Conservation (phyloP, 2,888 invertebrate genomes). For the Ochropleura leucogaster region DNA sequence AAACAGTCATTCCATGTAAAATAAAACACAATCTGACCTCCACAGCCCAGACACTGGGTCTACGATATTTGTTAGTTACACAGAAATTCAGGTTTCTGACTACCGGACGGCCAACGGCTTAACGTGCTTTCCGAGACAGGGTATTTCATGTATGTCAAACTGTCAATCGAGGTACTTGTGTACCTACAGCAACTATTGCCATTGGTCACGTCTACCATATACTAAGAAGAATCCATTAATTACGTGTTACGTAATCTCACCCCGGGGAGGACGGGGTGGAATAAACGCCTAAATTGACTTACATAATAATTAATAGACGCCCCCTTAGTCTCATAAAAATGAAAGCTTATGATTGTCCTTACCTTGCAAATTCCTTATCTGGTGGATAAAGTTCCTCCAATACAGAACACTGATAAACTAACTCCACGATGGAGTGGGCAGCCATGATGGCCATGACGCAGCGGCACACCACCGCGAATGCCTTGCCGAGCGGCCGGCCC, state of each 20-base stretch:
- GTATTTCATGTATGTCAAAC: neutral
- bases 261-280: too few relatives aligned
- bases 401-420: constrained; percentile 96
- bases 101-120: neutral
- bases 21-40: neutral
- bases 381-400: constrained; percentile 93
- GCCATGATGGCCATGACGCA: constrained; percentile 94
- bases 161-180: neutral
- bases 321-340: neutral
- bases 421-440: constrained; percentile 93
- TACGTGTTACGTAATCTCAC: too few relatives aligned
- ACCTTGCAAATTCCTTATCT: constrained; percentile 94
- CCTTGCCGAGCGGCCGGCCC: constrained; percentile 93
- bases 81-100: neutral
- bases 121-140: neutral
- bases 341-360: constrained; percentile 53
- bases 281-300: too few relatives aligned
- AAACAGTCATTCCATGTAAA: neutral
- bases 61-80: neutral
- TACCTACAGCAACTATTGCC: neutral
- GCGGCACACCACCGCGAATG: constrained; percentile 94
- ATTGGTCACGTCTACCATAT: neutral
- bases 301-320: too few relatives aligned
- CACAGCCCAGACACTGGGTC: neutral
- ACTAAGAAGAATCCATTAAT: too few relatives aligned